A percentile compares a stretch with the other conserved stretches of the same genome.
These are phyloP conservation scores for Labroides dimidiatus DNA, from an alignment of 2,797 vertebrate genomes.

Conservation along the genomic window DNA sequence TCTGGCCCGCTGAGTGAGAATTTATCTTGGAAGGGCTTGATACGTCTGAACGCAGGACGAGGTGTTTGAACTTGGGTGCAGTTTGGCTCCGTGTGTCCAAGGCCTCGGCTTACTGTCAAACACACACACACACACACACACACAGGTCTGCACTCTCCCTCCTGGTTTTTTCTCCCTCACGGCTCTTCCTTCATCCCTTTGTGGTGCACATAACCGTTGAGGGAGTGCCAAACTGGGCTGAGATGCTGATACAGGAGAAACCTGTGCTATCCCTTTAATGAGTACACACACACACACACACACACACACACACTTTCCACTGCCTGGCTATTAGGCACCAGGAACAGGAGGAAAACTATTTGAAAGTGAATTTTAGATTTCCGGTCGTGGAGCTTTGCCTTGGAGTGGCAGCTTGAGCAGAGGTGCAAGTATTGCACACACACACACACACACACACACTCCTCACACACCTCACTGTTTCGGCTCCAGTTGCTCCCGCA, in stretches of 20 bases:
- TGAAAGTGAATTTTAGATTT: constrained; percentile 92
- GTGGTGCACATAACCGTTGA: constrained; percentile 71
- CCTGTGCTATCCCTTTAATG: constrained; percentile 82
- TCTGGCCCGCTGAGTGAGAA: constrained; percentile 61
- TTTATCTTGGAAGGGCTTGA: constrained; percentile 68
- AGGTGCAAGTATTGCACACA: constrained; percentile 58
- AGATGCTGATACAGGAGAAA: constrained; percentile 87
- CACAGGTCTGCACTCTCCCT: constrained; percentile 25
- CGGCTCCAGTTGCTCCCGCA: constrained; percentile 78
- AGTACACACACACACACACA: constrained; percentile 70
- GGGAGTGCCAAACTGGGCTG: constrained; percentile 71
- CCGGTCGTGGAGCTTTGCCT: constrained; percentile 82
- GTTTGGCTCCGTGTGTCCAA: constrained; percentile 58
- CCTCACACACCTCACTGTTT: constrained; percentile 78
- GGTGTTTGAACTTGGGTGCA: constrained; percentile 65
- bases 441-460: constrained; percentile 45
- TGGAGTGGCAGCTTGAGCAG: constrained; percentile 77
- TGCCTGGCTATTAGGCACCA: constrained; percentile 83
- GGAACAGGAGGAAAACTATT: constrained; percentile 83
- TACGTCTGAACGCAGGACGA: constrained; percentile 50
- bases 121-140: constrained; percentile 28
- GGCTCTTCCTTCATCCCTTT: constrained; percentile 55
- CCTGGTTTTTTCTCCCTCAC: constrained; percentile 42
- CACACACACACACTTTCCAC: constrained; percentile 64
- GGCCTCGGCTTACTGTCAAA: constrained; percentile 51